These are phyloP conservation scores for Eristalis pertinax DNA, from an alignment of 2,888 invertebrate species.

Conservation along the genomic window DNA sequence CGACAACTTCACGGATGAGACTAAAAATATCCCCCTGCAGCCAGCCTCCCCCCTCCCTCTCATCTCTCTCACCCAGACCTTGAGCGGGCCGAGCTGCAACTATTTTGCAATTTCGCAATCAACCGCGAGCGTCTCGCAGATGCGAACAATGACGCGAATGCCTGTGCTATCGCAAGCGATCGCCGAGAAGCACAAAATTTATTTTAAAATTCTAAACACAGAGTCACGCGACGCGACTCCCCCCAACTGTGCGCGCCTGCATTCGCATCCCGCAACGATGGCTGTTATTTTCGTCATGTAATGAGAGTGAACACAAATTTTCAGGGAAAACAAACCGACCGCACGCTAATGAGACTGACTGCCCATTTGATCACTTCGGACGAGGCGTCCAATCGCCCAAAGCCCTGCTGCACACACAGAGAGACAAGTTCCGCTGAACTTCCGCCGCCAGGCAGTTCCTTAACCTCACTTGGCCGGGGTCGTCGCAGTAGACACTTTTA, in stretches of 20 bases:
- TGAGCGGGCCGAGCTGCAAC: not conserved
- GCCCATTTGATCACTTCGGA: not conserved
- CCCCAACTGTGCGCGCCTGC: too few relatives aligned
- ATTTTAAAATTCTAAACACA: not conserved
- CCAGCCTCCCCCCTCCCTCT: not conserved
- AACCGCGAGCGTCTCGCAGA: not conserved
- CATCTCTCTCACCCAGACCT: not conserved
- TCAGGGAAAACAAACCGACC: not conserved
- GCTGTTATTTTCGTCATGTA: not conserved
- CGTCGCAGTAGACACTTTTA: conserved; percentile 56
- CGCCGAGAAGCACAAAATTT: not conserved
- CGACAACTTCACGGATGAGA: not conserved
- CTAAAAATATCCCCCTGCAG: not conserved
- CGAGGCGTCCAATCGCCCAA: not conserved
- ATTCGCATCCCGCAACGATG: not conserved
- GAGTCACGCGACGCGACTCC: not conserved
- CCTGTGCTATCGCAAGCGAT: too few relatives aligned
- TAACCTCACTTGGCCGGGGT: conserved; percentile 60
- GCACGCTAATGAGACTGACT: not conserved
- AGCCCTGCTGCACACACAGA: not conserved
- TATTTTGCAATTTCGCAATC: not conserved
- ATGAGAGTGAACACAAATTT: not conserved
- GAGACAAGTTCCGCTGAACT: not conserved
- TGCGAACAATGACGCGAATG: too few relatives aligned
- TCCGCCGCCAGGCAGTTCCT: conserved; percentile 53